Conservation (phyloP, 2,888 invertebrate genomes). For the Brenthis ino region DNA sequence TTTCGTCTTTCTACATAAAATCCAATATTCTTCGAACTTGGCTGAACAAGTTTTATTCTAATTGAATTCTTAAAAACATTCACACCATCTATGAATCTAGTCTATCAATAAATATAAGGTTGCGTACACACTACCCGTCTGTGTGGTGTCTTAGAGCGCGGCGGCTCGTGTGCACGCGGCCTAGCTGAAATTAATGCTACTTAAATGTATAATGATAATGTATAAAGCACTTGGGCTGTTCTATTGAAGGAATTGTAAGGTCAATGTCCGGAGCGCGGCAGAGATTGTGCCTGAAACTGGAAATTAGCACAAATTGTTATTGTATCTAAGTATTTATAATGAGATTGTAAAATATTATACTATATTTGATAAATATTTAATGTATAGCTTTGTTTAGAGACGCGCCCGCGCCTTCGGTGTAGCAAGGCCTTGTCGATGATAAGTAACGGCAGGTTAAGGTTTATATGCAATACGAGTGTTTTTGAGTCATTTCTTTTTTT, state of each 20-base stretch:
- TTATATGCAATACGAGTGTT: background rate
- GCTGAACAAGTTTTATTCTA: no score
- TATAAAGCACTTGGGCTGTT: background rate
- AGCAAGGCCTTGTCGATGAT: background rate
- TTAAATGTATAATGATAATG: background rate
- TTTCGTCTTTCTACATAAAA: no score
- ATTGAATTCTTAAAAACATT: no score
- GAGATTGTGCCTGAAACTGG: constrained; percentile 14
- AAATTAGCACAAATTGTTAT: constrained; percentile 18
- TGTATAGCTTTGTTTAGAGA: background rate
- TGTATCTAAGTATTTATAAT: constrained; percentile 11
- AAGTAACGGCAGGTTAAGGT: no score
- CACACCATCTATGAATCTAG: constrained; percentile 1
- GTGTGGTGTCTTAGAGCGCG: background rate
- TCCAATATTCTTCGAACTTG: no score
- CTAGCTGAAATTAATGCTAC: background rate
- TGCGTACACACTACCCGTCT: background rate
- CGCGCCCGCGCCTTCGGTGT: no score
- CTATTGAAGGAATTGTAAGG: constrained; percentile 1
- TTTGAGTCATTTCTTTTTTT: background rate
- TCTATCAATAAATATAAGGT: background rate
- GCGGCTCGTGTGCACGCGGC: background rate
- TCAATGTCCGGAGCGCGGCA: background rate
- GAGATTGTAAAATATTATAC: constrained; percentile 19
- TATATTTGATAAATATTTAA: background rate